Evolutionary conservation across 1,140 invertebrate genomes (phyloP), one percentile per base, ranked within the genome.

Genomic region (Drosophila persimilis): DNA sequence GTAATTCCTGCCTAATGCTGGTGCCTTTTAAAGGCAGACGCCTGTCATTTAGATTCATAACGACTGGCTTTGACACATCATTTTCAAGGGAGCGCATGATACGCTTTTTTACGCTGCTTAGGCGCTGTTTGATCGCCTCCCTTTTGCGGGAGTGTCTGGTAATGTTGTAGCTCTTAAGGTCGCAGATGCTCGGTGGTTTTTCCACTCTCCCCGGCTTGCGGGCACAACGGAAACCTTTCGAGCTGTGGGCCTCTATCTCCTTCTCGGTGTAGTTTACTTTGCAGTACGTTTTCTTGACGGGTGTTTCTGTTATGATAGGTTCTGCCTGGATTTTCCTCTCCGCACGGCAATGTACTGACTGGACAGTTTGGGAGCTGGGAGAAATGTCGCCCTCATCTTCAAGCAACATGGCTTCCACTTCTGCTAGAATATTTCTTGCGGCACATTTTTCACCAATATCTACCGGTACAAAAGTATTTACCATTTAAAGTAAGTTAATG

Each of bases 111-210:
- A 89, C 56, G 22, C 26, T 55, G 31, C 50, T 41, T 52, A 89
- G 47, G 0, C 61, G 65, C 15, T 60, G 59, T 9, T 66, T 13
- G 11, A 39, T 44, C 7, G 75, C 54, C 7, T 72, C 58, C 11
- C 57, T 64, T 41, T 70, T 84, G 8, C 73, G 67, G 0, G 63
- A 50, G 11, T 70, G 56, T 2, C 85, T 72, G 0, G 63, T 51
- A 26, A 89, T 89, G 0, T 66, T 55, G 47, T 89, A 80, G n/a
- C 85, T 89, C 13, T 63, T 89, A 0, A 75, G 39, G 11, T 89
- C 58, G 41, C 70, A 78, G 20, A 64, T 67, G 8, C 22, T 31
- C 2, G 58, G 41, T 0, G 43, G 1, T 13, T 50, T 76, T n/a
- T 44, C 39, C 5, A 35, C 11, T 2, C 39, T 58, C 6, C 13